A percentile compares a stretch with the other conserved stretches of the same genome.
These are phyloP conservation scores for Sinocyclocheilus grahami DNA, from an alignment of 2,113 vertebrate genomes.

Conservation along the genomic window DNA sequence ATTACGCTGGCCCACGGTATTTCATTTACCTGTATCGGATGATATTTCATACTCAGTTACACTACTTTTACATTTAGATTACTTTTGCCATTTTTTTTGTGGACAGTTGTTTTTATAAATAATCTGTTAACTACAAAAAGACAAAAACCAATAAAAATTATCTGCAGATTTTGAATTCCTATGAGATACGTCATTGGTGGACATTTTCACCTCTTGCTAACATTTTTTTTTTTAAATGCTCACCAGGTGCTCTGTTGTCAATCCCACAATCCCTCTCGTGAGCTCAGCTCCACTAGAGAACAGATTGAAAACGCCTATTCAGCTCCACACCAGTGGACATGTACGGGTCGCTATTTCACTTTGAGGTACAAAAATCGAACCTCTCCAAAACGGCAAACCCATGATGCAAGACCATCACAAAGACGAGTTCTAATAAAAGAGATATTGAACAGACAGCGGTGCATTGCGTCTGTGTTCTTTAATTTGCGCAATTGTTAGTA, in stretches of 20 bases:
- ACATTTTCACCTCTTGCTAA: not conserved
- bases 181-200: not conserved
- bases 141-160: too few species aligned
- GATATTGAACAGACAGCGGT: slow-evolving; percentile 34
- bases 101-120: too few species aligned
- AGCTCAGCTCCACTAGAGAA: not conserved
- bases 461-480: slow-evolving; percentile 13
- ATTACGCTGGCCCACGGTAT: too few species aligned
- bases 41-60: too few species aligned
- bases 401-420: slow-evolving; percentile 41
- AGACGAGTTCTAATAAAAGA: slow-evolving; percentile 57
- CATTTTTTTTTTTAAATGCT: not conserved
- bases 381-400: slow-evolving; percentile 56
- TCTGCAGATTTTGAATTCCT: not conserved
- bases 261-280: not conserved
- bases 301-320: not conserved
- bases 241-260: not conserved
- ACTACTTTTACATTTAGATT: too few species aligned
- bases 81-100: too few species aligned
- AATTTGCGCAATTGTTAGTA: too few species aligned
- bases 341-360: slow-evolving; percentile 6
- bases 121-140: too few species aligned
- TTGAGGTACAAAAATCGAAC: slow-evolving; percentile 50
- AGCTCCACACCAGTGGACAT: slow-evolving; percentile 1
- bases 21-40: too few species aligned